Base-by-base conservation (phyloP, 30 jellyfish, hydroid and myxozoan species). In the Catostylus mosaicus region DNA sequence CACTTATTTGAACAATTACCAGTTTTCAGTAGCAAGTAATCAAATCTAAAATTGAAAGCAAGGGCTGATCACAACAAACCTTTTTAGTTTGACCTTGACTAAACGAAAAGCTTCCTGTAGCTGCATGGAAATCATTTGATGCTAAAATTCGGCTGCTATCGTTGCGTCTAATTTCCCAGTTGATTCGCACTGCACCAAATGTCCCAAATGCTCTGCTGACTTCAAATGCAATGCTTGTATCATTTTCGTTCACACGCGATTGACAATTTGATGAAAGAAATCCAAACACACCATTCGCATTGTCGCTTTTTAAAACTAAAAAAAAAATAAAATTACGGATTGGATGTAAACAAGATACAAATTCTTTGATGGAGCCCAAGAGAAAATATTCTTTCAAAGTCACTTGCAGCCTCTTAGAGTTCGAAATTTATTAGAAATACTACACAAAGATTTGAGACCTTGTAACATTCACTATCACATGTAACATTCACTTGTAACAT, bases 281-380 rank as follows among this genome's bases (percentile, higher is more conserved):
- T 1, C 75, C 91, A 61, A 91, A 91, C 31, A 43, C 84, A 36
- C 98, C 98, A 79, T 91, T 91, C 19, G 91, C 78, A 69, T 60
- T 66, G 72, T 91, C 98, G 85, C 98, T 91, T 59, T 91, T 91
- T 84, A 74, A 43, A 43, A 91, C 98, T 91, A 51, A 30, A 51
- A 83, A 65, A 16, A 34, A 61, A 22, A 43, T 30, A 5, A 5
- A 40, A 40, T n/a, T n/a, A n/a, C n/a, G n/a, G n/a, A n/a, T n/a
- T n/a, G n/a, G n/a, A n/a, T n/a, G n/a, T n/a, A n/a, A n/a, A n/a
- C n/a, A n/a, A 5, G 7, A 7, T 14, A 40, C 7, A 40, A 5
- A 40, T 40, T 40, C 54, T 40, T 40, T 40, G 54, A 14, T 40
- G 54, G 54, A 40, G 14, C 7, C 54, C n/a, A n/a, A n/a, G n/a